A percentile compares a stretch with the other conserved stretches of the same genome.
phyloP scores from a whole-genome alignment of 2,797 vertebrate genomes.

The Dicrostonyx torquatus region DNA sequence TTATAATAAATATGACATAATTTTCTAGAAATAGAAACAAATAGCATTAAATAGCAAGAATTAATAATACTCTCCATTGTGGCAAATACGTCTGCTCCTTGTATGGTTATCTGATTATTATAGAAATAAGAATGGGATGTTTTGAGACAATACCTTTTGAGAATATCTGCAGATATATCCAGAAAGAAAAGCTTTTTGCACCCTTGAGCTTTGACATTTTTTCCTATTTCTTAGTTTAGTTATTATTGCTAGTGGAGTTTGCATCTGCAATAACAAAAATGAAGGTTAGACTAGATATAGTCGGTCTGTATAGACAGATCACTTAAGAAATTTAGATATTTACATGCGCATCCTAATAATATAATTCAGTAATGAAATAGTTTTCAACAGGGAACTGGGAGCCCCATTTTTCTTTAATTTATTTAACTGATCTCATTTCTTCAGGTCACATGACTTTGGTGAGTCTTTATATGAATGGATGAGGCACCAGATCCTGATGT shows the following conservation, averaged over 20 bases:
- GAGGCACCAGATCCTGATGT: not conserved
- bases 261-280: conserved; percentile 1
- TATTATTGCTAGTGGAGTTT: not conserved
- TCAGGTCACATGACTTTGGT: not conserved
- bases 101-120: not conserved
- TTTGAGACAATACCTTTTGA: not conserved
- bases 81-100: not conserved
- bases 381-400: not conserved
- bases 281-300: not conserved
- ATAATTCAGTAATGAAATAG: not conserved
- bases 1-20: not conserved
- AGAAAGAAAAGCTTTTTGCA: not conserved
- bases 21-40: not conserved
- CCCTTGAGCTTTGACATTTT: not conserved
- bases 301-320: not conserved
- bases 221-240: conserved; percentile 21
- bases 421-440: not conserved
- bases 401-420: not conserved
- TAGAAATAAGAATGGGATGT: not conserved
- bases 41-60: not conserved
- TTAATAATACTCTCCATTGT: not conserved
- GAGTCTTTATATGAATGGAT: not conserved
- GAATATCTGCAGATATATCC: not conserved
- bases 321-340: not conserved
- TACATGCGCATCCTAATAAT: not conserved